Percentiles rank a stretch among this genome's conserved stretches.
These are phyloP conservation scores for Danio albolineatus DNA, from an alignment of 2,797 vertebrate species.

Conservation along the genomic window DNA sequence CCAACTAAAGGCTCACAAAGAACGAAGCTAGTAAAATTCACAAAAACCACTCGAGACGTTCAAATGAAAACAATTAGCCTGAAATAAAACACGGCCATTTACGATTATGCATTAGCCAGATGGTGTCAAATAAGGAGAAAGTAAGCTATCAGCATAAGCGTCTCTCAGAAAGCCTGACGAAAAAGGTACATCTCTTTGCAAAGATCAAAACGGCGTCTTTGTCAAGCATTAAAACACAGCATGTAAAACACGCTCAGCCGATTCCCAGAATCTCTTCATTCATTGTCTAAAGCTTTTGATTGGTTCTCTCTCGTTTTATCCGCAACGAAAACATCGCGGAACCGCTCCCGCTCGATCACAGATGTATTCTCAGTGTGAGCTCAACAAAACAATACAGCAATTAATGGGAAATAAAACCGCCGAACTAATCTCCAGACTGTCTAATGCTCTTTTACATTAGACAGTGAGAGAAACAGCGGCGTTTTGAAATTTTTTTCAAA, in stretches of 20 bases:
- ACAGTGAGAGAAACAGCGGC: conserved; percentile 24
- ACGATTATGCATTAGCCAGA: not conserved
- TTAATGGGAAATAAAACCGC: conserved; percentile 64
- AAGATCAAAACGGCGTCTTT: conserved; percentile 19
- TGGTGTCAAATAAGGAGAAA: not conserved
- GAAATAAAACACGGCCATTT: not conserved
- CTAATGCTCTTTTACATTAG: conserved; percentile 74
- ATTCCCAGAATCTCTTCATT: conserved; percentile 7
- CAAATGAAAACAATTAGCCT: not conserved
- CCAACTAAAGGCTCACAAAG: not conserved
- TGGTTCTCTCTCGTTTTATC: conserved; percentile 7
- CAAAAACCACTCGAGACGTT: not conserved
- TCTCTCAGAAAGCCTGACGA: conserved; percentile 21
- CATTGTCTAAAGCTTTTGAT: conserved; percentile 11
- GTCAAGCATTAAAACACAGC: conserved; percentile 14
- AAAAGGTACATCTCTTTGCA: conserved; percentile 22
- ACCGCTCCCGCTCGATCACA: conserved; percentile 28
- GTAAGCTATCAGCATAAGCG: not conserved
- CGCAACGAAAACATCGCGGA: not conserved
- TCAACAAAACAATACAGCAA: conserved; percentile 71
- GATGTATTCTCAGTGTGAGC: conserved; percentile 55
- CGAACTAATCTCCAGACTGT: conserved; percentile 78
- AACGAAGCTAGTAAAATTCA: not conserved
- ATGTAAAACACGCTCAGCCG: not conserved
- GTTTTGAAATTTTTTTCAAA: conserved; percentile 40